A percentile compares a stretch with the other conserved stretches of the same genome.
Conservation (phyloP, 2,888 invertebrate species). For the Aspidiotus rigidus region DNA sequence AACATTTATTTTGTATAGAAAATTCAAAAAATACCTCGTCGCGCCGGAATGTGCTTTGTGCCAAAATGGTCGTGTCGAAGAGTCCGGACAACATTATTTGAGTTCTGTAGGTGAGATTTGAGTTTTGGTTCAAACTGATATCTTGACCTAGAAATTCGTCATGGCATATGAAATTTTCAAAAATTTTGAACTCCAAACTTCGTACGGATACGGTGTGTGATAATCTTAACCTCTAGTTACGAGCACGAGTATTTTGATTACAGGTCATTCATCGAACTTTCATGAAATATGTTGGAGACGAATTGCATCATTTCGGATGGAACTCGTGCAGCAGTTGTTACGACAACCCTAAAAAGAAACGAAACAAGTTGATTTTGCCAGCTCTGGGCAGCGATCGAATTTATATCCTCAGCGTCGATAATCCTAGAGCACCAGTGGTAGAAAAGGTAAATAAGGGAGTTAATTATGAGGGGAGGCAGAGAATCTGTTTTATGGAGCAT, state of each 20-base stretch:
- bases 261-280: conserved; percentile 79
- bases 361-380: conserved; percentile 76
- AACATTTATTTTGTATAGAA: too few species aligned
- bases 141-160: too few species aligned
- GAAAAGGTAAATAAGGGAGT: conserved; percentile 51
- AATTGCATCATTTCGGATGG: conserved; percentile 94
- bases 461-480: neutral
- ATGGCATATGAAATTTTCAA: too few species aligned
- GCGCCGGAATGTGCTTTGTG: too few species aligned
- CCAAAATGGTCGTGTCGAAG: too few species aligned
- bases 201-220: neutral
- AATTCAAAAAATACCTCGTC: too few species aligned
- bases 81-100: too few species aligned
- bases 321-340: conserved; percentile 93
- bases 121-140: too few species aligned
- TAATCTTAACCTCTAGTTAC: neutral
- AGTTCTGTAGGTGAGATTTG: too few species aligned
- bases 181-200: too few species aligned
- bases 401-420: conserved; percentile 70
- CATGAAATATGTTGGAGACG: conserved; percentile 69
- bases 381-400: conserved; percentile 70
- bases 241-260: neutral
- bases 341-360: conserved; percentile 47
- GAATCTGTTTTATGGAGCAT: too few species aligned
- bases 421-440: conserved; percentile 62